Conservation (phyloP, 2,113 vertebrate genomes). For the Anhinga anhinga region DNA sequence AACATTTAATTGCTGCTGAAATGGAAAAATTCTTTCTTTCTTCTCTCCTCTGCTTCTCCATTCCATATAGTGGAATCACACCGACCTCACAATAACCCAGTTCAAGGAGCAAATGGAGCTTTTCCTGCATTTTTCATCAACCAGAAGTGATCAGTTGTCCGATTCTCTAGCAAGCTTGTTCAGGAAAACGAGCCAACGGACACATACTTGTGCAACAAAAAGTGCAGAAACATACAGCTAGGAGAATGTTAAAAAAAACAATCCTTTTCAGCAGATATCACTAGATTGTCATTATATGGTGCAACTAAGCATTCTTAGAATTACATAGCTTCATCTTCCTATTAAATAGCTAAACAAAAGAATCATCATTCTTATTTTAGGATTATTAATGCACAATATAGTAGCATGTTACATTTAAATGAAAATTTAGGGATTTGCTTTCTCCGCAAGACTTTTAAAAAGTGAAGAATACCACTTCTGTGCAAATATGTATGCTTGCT, state of each 20-base stretch:
- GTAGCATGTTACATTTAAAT: background rate
- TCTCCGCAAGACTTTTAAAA: background rate
- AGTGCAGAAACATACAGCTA: background rate
- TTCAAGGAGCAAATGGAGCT: background rate
- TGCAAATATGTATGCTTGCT: background rate
- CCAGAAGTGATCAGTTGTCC: background rate
- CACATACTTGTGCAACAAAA: background rate
- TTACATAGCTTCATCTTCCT: background rate
- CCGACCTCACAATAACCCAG: background rate
- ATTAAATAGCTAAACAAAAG: background rate
- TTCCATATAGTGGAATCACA: background rate
- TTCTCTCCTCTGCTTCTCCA: background rate
- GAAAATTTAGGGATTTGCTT: background rate
- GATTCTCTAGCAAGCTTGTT: too few relatives aligned
- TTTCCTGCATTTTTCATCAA: background rate
- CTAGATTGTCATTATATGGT: too few relatives aligned
- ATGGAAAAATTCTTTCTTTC: background rate
- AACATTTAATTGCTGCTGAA: background rate
- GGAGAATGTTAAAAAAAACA: background rate
- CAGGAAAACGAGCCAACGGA: too few relatives aligned
- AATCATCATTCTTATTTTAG: background rate
- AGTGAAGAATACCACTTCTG: background rate
- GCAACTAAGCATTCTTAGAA: background rate
- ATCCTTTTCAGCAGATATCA: background rate
- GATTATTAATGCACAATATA: background rate